Base-by-base conservation (phyloP, 2,113 vertebrate genomes). In the Erythrolamprus reginae region DNA sequence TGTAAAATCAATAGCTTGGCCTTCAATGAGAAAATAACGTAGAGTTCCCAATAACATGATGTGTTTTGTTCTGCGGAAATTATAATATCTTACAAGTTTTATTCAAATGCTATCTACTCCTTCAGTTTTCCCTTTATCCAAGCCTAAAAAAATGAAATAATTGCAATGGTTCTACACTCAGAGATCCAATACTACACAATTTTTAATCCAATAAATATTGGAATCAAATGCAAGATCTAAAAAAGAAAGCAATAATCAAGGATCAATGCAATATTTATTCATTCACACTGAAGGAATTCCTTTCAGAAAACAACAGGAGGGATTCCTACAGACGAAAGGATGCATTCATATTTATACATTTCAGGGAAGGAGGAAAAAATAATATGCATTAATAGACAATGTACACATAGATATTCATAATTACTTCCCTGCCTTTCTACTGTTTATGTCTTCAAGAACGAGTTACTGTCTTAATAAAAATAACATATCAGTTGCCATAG, bases 81-180 rank as follows among this genome's bases (percentile, higher is more conserved):
- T 70, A 4, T 0, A 0, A 56, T 2, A 3, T 1, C 87, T 89
- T 92, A 92, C 28, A 56, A 26, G 51, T 26, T 92, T 83, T 89
- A 77, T 92, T 82, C 3, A 77, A 91, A 84, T 84, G 8, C 92
- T 88, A 65, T 90, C 56, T 91, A 45, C 89, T 51, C 86, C 45
- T 92, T 90, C 92, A n/a, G 65, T n/a, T 0, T 48, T 48, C 89
- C 45, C n/a, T 89, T 0, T 1, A 92, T 55, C 7, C 58, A 61
- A 47, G 0, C 1, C 6, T 53, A 61, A 89, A 10, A 58, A 0
- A 0, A 92, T 77, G 45, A 38, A 15, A 45, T 24, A 52, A 0
- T 91, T 58, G 90, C 89, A 42, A 65, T 90, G 89, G 50, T 90
- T 17, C 33, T 3, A 21, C 0, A 28, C 50, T 89, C 82, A 89